phyloP scores from a whole-genome alignment of 2,797 vertebrate genomes.

The Sebastes iracundus region DNA sequence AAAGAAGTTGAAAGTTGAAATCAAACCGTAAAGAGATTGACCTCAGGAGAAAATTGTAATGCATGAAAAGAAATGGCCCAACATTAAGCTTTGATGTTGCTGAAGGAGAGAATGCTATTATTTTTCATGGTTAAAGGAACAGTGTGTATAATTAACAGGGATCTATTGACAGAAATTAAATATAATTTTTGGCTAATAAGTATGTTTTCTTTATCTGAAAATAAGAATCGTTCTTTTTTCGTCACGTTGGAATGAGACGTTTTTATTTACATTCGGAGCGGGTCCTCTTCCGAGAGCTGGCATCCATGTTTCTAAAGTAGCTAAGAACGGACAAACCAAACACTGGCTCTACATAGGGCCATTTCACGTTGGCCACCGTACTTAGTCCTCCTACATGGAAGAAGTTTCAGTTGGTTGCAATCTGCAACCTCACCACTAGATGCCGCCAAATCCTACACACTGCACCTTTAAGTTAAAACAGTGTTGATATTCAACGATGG shows the following conservation, averaged over 20 bases:
- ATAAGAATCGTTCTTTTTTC: not conserved
- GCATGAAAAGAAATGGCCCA: not conserved
- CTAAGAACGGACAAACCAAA: not conserved
- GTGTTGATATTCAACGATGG: not conserved
- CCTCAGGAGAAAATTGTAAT: not conserved
- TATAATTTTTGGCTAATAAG: not conserved
- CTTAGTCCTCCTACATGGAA: not conserved
- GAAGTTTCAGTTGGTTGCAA: not conserved
- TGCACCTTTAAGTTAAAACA: not conserved
- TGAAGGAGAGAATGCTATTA: not conserved
- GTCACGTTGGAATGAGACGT: not conserved
- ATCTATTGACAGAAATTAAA: not conserved
- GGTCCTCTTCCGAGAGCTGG: not conserved
- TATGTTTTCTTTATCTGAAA: not conserved
- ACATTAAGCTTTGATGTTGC: constrained; percentile 1
- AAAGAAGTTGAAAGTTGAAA: not conserved
- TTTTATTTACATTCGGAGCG: not conserved
- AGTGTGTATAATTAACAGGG: not conserved
- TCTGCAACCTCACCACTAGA: not conserved
- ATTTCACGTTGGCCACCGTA: too few relatives aligned
- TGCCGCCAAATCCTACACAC: not conserved
- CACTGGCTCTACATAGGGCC: not conserved
- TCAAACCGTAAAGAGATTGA: not conserved
- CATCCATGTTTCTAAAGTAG: not conserved
- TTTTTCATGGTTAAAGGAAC: not conserved